These are phyloP conservation scores for Anticlea derivata DNA, from an alignment of 2,888 invertebrate genomes.

Conservation along the genomic window DNA sequence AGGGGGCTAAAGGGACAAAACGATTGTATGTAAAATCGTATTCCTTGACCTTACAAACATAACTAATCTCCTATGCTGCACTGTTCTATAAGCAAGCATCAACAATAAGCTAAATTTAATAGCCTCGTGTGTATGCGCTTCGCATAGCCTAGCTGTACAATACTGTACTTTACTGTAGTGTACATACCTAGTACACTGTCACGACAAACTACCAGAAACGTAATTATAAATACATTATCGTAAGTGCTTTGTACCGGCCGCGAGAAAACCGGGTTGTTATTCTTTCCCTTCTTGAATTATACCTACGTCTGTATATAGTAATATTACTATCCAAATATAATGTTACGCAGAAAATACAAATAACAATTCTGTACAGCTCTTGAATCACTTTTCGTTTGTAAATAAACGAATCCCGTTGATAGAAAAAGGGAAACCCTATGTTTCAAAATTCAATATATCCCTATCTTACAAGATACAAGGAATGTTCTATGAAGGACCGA, in stretches of 20 bases:
- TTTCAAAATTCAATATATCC: slow-evolving; percentile 76
- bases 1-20: no score
- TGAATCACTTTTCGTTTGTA: slow-evolving; percentile 36
- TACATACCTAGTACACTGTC: slow-evolving; percentile 41
- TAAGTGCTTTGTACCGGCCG: slow-evolving; percentile 63
- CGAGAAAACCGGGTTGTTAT: slow-evolving; percentile 52
- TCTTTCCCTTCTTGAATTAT: slow-evolving; percentile 35
- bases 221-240: slow-evolving; percentile 81
- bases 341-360: slow-evolving; percentile 30
- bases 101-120: slow-evolving; percentile 26
- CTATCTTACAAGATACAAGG: slow-evolving; percentile 60
- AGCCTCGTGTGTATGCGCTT: slow-evolving; percentile 25
- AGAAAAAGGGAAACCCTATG: slow-evolving; percentile 68
- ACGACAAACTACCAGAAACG: slow-evolving; percentile 67
- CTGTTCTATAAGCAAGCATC: neutral
- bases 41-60: no score
- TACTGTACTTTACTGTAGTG: no score
- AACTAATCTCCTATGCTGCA: no score
- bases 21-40: no score
- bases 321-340: slow-evolving; percentile 29
- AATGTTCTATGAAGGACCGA: slow-evolving; percentile 57
- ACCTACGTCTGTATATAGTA: slow-evolving; percentile 16
- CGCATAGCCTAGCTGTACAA: slow-evolving; percentile 37
- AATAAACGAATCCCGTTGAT: slow-evolving; percentile 40
- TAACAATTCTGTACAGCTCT: slow-evolving; percentile 21